Evolutionary conservation across 35 echinoderm and acorn worm genomes (phyloP).

Genomic region (Amphiura filiformis): DNA sequence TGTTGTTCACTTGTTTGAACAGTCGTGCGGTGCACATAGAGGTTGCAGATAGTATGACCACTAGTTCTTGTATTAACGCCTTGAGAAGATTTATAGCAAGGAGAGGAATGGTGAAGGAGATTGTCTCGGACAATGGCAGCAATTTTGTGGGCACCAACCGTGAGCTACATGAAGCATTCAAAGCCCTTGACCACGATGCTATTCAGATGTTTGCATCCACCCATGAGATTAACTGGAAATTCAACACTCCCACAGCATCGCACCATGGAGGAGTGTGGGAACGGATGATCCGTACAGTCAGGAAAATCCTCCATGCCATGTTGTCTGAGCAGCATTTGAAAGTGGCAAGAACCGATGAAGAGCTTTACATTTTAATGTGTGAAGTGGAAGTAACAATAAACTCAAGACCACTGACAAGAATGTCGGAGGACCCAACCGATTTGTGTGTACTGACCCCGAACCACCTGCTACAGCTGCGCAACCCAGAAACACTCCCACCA

Average conservation of each 20-base stretch:
- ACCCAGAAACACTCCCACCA: constrained; percentile 7
- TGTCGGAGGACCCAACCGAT: constrained; percentile 45
- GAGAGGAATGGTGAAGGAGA: constrained; percentile 20
- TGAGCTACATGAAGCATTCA: constrained; percentile 19
- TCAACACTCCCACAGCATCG: constrained; percentile 55
- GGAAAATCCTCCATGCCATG: constrained; percentile 45
- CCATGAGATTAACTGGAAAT: constrained; percentile 34
- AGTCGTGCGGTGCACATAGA: constrained; percentile 59
- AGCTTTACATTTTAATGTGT: neutral
- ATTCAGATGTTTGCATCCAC: neutral
- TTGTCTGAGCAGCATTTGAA: constrained; percentile 7
- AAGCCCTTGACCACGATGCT: constrained; percentile 19
- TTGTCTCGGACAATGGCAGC: constrained; percentile 42
- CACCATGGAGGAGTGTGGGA: constrained; percentile 68
- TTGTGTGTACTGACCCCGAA: constrained; percentile 47
- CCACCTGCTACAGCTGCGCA: constrained; percentile 42
- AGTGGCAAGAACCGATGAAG: constrained; percentile 10
- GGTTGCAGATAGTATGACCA: constrained; percentile 13
- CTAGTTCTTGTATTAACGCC: constrained; percentile 57
- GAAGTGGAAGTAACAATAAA: constrained; percentile 5
- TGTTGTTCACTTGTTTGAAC: constrained; percentile 63
- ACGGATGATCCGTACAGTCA: constrained; percentile 49
- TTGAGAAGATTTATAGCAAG: constrained; percentile 41
- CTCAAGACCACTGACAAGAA: constrained; percentile 40
- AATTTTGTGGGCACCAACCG: constrained; percentile 48